Evolutionary conservation across 2,888 invertebrate genomes (phyloP).

Genomic region (Mesoligia furuncula): DNA sequence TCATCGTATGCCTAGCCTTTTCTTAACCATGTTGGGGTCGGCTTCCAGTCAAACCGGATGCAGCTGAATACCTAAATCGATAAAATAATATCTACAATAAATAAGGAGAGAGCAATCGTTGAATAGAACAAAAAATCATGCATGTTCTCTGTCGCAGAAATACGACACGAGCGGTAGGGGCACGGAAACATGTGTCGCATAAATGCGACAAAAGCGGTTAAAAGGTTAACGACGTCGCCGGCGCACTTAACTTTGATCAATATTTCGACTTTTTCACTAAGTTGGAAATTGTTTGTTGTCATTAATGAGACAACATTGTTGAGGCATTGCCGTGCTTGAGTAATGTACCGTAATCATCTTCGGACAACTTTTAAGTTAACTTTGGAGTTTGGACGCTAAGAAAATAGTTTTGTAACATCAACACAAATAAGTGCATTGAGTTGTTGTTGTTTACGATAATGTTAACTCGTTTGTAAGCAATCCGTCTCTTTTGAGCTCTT

Average conservation of each 20-base stretch:
- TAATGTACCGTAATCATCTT: conserved; percentile 42
- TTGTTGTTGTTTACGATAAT: not conserved
- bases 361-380: conserved; percentile 28
- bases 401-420: not conserved
- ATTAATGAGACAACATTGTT: conserved; percentile 57
- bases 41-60: too few relatives aligned
- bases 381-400: not conserved
- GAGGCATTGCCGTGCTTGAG: conserved; percentile 31
- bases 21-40: too few relatives aligned
- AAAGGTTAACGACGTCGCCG: conserved; percentile 52
- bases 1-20: too few relatives aligned
- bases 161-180: too few relatives aligned
- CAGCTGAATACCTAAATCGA: too few relatives aligned
- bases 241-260: conserved; percentile 66
- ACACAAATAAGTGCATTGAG: not conserved
- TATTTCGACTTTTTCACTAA: conserved; percentile 65
- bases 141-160: too few relatives aligned
- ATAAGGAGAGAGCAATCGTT: too few relatives aligned
- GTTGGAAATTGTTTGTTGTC: conserved; percentile 51
- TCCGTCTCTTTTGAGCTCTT: not conserved
- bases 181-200: too few relatives aligned
- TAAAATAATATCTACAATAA: too few relatives aligned
- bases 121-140: too few relatives aligned
- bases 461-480: not conserved
- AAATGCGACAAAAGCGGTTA: too few relatives aligned